Base-by-base conservation (phyloP, 2,113 vertebrate genomes). In the Tylochromis polylepis region DNA sequence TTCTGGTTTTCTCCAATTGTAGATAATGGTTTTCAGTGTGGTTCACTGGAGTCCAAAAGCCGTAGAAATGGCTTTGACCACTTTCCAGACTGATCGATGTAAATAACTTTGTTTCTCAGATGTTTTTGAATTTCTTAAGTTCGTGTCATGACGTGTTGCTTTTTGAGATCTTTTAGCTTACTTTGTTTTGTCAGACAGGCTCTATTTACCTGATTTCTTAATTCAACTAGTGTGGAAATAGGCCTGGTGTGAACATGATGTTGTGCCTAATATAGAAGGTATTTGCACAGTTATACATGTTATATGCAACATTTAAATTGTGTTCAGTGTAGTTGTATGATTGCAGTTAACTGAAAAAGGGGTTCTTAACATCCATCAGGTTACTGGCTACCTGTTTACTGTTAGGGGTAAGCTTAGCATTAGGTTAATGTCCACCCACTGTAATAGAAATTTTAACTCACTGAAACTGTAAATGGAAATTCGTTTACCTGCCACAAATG, bases 101-200 rank as follows among this genome's bases (percentile, higher is more conserved):
- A 34, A 62, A 62, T 34, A 0, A 34, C 0, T 20, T 60, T 62
- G 29, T 62, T 34, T 62, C 59, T 20, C 16, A 34, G 0, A 34
- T 34, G 59, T 60, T 31, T 60, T 31, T 34, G 58, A 60, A 60
- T 60, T 60, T 34, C 29, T 20, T 62, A 34, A 60, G 16, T 6
- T 60, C 0, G 1, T 20, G 8, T 34, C 29, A 62, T 62, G 59
- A 20, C 1, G 0, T 34, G 16, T 34, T 34, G 59, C 16, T 62
- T 62, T 62, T 34, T 62, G 59, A 62, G 59, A 11, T 34, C 59
- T 62, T 62, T 62, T 62, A 62, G 1, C 16, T 29, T 29, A 29
- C 29, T 34, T 60, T 60, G 27, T 60, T 34, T 60, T 34, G 16
- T 60, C 16, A 62, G 29, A 34, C 29, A 34, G 16, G 29, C 34